These are phyloP conservation scores for Palloptera scutellata DNA, from an alignment of 2,888 invertebrate genomes.

Conservation along the genomic window DNA sequence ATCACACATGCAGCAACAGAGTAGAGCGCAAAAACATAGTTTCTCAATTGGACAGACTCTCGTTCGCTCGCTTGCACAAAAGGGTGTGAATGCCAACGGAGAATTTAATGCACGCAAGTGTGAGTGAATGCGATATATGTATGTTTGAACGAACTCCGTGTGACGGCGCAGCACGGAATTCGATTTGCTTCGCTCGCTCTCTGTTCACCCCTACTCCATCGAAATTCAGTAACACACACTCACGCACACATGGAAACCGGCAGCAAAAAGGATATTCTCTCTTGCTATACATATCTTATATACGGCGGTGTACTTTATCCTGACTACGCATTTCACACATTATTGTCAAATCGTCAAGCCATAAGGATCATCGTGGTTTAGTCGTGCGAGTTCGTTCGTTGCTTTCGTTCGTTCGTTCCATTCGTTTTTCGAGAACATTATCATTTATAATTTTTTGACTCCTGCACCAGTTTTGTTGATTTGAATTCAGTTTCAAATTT, in stretches of 20 bases:
- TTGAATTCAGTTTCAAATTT: constrained; percentile 58
- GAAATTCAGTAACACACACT: too few relatives aligned
- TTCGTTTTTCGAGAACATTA: constrained; percentile 62
- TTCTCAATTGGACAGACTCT: too few relatives aligned
- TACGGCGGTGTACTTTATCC: constrained; percentile 9
- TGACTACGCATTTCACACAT: constrained; percentile 29
- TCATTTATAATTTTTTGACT: constrained; percentile 62
- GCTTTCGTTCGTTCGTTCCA: constrained; percentile 62
- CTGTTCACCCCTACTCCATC: too few relatives aligned
- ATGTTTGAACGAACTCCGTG: background rate
- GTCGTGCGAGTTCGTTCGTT: constrained; percentile 63
- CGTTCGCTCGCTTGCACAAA: constrained; percentile 36
- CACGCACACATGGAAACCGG: too few relatives aligned
- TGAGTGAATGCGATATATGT: constrained; percentile 34
- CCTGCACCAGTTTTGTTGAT: constrained; percentile 55
- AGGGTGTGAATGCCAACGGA: constrained; percentile 47
- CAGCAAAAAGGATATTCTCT: too few relatives aligned
- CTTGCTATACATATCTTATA: too few relatives aligned
- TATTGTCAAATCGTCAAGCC: constrained; percentile 46
- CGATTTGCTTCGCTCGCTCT: too few relatives aligned
- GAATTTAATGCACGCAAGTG: constrained; percentile 18
- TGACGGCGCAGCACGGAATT: too few relatives aligned
- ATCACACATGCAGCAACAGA: background rate
- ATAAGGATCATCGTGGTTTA: constrained; percentile 49
- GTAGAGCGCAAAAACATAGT: background rate